These are phyloP conservation scores for Acleris cristana DNA, from an alignment of 2,888 invertebrate species.

Conservation along the genomic window DNA sequence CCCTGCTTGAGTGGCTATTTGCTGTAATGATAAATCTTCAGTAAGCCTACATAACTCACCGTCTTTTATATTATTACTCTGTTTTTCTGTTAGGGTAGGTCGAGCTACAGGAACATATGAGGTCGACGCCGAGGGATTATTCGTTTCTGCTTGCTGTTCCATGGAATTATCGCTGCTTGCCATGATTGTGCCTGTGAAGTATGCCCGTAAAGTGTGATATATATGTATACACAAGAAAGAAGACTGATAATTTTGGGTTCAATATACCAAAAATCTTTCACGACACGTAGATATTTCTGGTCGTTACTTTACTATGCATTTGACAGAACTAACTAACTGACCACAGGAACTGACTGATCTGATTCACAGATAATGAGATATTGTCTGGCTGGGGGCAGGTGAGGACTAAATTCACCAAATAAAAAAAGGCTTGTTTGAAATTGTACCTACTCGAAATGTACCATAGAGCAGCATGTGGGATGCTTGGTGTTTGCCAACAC, in stretches of 20 bases:
- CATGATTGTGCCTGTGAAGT: constrained; percentile 11
- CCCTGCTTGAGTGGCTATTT: constrained; percentile 3
- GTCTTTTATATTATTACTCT: constrained; percentile 8
- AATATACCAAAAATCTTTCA: constrained; percentile 26
- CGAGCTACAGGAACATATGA: constrained; percentile 8
- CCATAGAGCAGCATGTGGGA: too few relatives aligned
- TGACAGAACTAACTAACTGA: background rate
- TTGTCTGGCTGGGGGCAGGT: too few relatives aligned
- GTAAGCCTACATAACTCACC: constrained; percentile 24
- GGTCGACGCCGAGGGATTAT: constrained; percentile 11
- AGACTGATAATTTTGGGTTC: constrained; percentile 30
- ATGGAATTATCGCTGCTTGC: constrained; percentile 26
- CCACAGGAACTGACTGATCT: background rate
- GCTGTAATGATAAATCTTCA: constrained; percentile 18
- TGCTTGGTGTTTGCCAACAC: too few relatives aligned
- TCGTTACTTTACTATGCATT: constrained; percentile 19
- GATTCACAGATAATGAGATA: too few relatives aligned
- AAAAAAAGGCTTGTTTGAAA: too few relatives aligned
- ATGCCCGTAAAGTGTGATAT: background rate
- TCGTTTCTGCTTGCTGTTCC: constrained; percentile 13
- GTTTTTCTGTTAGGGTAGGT: constrained; percentile 2
- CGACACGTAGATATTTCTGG: constrained; percentile 32
- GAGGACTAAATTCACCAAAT: too few relatives aligned
- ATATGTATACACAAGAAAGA: constrained; percentile 11
- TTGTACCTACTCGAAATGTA: too few relatives aligned